Percentiles rank a stretch among this genome's conserved stretches.
phyloP scores from a whole-genome alignment of 2,888 invertebrate species.

The Rugalucina vietnamica region DNA sequence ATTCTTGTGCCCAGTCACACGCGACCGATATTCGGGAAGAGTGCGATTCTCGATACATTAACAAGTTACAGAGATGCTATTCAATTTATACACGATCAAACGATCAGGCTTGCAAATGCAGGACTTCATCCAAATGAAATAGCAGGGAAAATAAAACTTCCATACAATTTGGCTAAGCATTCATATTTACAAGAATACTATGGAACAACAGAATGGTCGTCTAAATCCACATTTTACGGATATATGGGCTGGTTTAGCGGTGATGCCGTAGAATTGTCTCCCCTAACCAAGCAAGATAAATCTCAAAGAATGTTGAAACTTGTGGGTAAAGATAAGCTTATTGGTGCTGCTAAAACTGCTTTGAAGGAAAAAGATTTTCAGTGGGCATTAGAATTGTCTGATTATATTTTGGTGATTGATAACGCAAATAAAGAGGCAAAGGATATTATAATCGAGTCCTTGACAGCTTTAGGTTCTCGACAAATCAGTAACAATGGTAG shows the following conservation, averaged over 20 bases:
- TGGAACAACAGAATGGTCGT: conserved; percentile 79
- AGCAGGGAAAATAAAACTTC: conserved; percentile 68
- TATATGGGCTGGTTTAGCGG: conserved; percentile 75
- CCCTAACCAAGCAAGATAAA: conserved; percentile 64
- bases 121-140: conserved; percentile 79
- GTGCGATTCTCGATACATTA: conserved; percentile 59
- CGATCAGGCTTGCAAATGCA: conserved; percentile 76
- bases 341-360: conserved; percentile 64
- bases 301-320: conserved; percentile 69
- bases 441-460: conserved; percentile 65
- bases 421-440: conserved; percentile 60
- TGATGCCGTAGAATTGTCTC: conserved; percentile 70
- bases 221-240: conserved; percentile 69
- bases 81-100: conserved; percentile 80
- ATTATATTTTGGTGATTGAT: conserved; percentile 58
- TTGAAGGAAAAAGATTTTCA: conserved; percentile 68
- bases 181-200: conserved; percentile 77
- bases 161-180: conserved; percentile 66
- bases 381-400: conserved; percentile 76
- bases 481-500: conserved; percentile 74
- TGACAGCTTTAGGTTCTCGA: conserved; percentile 64
- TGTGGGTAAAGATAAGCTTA: conserved; percentile 59
- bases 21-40: conserved; percentile 69
- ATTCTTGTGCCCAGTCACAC: conserved; percentile 79
- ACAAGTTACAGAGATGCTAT: conserved; percentile 77